Percentiles rank a stretch among this genome's conserved stretches.
Evolutionary conservation across 2,113 vertebrate genomes (phyloP).

Genomic region (Varanus komodoensis): DNA sequence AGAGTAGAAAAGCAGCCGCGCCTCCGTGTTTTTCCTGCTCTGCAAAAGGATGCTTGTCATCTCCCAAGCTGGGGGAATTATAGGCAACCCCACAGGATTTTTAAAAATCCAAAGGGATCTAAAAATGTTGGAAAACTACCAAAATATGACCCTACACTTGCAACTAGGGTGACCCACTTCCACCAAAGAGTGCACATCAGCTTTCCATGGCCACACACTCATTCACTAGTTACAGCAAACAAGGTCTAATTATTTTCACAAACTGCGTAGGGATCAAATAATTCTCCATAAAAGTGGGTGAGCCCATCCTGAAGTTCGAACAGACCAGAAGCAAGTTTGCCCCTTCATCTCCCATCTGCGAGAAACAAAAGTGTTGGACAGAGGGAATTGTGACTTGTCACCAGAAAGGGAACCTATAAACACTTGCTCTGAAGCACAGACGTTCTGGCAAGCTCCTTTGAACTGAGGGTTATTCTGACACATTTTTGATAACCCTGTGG

Average conservation of each 20-base stretch:
- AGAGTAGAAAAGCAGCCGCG: too few relatives aligned
- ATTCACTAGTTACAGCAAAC: background rate
- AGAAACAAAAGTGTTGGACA: background rate
- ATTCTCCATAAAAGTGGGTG: background rate
- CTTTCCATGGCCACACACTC: background rate
- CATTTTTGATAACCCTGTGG: accelerated
- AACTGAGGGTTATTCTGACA: slow-evolving; percentile 4
- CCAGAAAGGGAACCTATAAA: background rate
- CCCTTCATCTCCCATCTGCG: background rate
- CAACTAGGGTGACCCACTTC: background rate
- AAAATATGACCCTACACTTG: background rate
- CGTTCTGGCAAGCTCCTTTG: background rate
- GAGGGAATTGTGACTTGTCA: slow-evolving; percentile 11
- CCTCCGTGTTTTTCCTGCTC: too few relatives aligned
- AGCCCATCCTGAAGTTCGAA: background rate
- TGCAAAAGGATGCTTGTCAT: too few relatives aligned
- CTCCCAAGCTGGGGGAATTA: too few relatives aligned
- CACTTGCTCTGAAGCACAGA: slow-evolving; percentile 11
- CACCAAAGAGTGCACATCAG: slow-evolving; percentile 6
- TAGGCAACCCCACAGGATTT: too few relatives aligned
- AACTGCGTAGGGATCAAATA: background rate
- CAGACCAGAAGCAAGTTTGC: background rate
- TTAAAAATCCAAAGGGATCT: too few relatives aligned
- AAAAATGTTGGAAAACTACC: background rate
- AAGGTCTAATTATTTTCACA: background rate